Base-by-base conservation (phyloP, 2,888 invertebrate species). In the Drosophila ezoana region DNA sequence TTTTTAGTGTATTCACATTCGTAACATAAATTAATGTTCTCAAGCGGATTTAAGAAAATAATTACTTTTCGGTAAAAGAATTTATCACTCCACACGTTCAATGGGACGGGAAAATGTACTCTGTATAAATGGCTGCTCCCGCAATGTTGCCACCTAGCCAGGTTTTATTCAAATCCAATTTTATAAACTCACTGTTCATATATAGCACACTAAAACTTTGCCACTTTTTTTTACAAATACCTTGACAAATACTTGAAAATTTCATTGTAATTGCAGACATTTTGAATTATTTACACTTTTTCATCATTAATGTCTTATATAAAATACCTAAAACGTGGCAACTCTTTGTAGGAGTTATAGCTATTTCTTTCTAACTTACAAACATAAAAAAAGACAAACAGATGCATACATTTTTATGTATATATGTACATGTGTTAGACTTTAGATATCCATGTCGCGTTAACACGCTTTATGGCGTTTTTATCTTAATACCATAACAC, bases 41-140 rank as follows among this genome's bases (percentile, higher is more conserved):
- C 8, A 38, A 6, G 16, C 41, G 14, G 43, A 43, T 57, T 49
- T 1, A n/a, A 62, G 35, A 11, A 48, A 54, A n/a, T 20, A 35
- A 57, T 70, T 67, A 63, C 57, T 64, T 69, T 62, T 71, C 64
- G 48, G 40, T 62, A 51, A 60, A 53, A 73, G 72, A 81, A 69
- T 66, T 51, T 56, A 67, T 57, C 65, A 56, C 61, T 64, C 62
- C 57, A 63, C 75, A 85, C 76, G 65, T 70, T 70, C 51, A 63
- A 81, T 65, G 49, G 69, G 78, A 83, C 83, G 81, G 73, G 68
- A 75, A 62, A 64, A 62, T 66, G 76, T 74, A 72, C 75, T 72
- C 63, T 65, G 70, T 69, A 72, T 74, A 73, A 68, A 80, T 81
- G 76, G 70, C 79, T 71, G 64, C 53, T 71, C 18, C 16, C 23